Conservation (phyloP, 2,113 vertebrate genomes). For the Ranitomeya variabilis region DNA sequence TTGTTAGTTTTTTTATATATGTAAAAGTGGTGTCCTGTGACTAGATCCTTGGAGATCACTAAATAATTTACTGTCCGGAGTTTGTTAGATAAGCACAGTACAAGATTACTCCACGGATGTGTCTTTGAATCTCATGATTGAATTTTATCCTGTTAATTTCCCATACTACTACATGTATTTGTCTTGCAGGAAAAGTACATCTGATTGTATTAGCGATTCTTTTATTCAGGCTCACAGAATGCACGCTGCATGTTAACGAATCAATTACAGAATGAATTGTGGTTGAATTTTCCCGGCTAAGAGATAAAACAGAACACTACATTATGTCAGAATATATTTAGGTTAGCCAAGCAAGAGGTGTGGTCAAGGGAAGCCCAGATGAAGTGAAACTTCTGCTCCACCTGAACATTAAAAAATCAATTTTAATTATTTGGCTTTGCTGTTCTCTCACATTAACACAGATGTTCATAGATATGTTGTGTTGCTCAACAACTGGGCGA, state of each 20-base stretch:
- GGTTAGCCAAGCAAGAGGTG: conserved; percentile 11
- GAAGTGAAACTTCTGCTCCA: conserved; percentile 4
- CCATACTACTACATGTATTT: conserved; percentile 14
- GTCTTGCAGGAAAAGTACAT: background rate
- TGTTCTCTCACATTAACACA: background rate
- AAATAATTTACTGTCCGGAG: background rate
- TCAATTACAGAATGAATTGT: conserved; percentile 42
- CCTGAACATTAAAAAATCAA: conserved; percentile 47
- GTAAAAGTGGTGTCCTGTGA: background rate
- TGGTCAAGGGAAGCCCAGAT: conserved; percentile 43
- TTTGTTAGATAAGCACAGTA: background rate
- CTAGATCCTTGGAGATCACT: background rate
- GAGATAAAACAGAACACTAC: conserved; percentile 46
- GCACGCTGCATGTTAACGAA: conserved; percentile 31
- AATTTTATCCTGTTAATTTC: background rate
- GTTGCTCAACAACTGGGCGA: background rate
- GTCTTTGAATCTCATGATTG: background rate
- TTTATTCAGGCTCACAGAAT: conserved; percentile 11
- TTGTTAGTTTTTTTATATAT: no score
- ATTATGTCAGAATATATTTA: conserved; percentile 49
- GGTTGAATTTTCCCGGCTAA: conserved; percentile 22
- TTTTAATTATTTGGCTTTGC: conserved; percentile 23
- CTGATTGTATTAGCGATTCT: conserved; percentile 28
- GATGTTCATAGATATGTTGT: background rate
- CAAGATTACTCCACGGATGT: background rate